A percentile compares a stretch with the other conserved stretches of the same genome.
These are phyloP conservation scores for Spilogale gracilis DNA, from an alignment of 2,113 vertebrate species.

Conservation along the genomic window DNA sequence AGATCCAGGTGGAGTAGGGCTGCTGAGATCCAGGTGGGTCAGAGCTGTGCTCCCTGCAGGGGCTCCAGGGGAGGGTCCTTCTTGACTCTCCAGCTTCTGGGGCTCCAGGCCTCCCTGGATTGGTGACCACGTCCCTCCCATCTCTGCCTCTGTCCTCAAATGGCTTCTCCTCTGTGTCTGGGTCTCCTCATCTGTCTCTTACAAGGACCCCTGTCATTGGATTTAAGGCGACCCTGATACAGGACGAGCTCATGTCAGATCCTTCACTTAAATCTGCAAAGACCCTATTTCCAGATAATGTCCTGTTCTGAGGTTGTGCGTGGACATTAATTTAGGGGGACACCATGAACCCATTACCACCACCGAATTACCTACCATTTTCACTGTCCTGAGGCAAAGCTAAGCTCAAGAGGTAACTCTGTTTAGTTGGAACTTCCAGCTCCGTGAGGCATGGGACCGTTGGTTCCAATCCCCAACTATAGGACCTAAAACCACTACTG, in stretches of 20 bases:
- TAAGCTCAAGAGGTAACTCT: background rate
- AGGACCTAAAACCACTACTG: background rate
- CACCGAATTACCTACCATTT: background rate
- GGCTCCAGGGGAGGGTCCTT: background rate
- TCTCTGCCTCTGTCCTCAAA: fast-evolving
- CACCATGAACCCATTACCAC: background rate
- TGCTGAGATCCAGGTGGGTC: no score
- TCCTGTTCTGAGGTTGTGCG: background rate
- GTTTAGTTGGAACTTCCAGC: background rate
- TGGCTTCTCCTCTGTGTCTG: background rate
- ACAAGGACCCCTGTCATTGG: no score
- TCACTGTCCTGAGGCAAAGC: background rate
- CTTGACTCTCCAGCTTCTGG: no score
- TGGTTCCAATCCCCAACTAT: background rate
- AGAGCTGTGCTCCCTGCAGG: fast-evolving
- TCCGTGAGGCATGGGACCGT: background rate
- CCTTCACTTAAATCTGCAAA: background rate
- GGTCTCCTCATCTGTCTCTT: background rate
- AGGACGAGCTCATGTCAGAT: background rate
- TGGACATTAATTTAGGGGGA: background rate
- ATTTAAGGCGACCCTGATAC: no score
- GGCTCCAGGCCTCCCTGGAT: background rate
- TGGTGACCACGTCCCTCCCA: fast-evolving
- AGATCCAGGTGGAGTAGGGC: no score
- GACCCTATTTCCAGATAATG: background rate